Conservation (phyloP, 2,113 vertebrate species). For the Procavia capensis region DNA sequence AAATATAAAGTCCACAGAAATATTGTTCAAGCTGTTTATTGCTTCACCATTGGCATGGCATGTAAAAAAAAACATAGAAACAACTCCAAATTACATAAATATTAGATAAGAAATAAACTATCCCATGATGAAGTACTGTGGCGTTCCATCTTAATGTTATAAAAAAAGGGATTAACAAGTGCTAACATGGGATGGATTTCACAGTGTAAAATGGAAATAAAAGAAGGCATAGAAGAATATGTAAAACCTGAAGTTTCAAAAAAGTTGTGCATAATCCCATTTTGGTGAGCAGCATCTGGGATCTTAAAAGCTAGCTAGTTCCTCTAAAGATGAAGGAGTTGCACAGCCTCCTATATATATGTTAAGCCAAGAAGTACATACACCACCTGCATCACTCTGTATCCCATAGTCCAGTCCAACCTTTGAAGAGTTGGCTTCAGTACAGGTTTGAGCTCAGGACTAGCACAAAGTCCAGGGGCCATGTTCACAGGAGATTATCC, state of each 20-base stretch:
- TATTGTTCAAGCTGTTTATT: background rate
- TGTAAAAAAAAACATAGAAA: background rate
- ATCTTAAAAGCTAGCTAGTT: too few species aligned
- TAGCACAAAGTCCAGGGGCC: too few species aligned
- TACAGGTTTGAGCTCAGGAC: too few species aligned
- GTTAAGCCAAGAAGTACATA: too few species aligned
- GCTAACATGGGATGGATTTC: background rate
- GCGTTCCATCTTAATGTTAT: background rate
- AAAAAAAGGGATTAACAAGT: background rate
- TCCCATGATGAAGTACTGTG: background rate
- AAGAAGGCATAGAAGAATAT: background rate
- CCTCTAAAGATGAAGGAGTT: too few species aligned
- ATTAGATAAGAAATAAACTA: background rate
- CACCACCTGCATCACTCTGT: too few species aligned
- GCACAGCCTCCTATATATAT: too few species aligned
- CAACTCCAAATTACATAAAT: constrained; percentile 13
- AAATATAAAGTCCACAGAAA: background rate
- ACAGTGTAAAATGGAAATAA: background rate
- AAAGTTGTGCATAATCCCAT: background rate
- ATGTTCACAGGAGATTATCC: too few species aligned
- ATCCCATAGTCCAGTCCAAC: too few species aligned
- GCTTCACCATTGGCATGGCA: background rate
- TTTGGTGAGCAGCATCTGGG: too few species aligned
- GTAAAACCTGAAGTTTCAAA: background rate
- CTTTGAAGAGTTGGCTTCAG: too few species aligned